A percentile compares a stretch with the other conserved stretches of the same genome.
These are phyloP conservation scores for Girardia tigrina DNA, from an alignment of 2,888 invertebrate species.

Conservation along the genomic window DNA sequence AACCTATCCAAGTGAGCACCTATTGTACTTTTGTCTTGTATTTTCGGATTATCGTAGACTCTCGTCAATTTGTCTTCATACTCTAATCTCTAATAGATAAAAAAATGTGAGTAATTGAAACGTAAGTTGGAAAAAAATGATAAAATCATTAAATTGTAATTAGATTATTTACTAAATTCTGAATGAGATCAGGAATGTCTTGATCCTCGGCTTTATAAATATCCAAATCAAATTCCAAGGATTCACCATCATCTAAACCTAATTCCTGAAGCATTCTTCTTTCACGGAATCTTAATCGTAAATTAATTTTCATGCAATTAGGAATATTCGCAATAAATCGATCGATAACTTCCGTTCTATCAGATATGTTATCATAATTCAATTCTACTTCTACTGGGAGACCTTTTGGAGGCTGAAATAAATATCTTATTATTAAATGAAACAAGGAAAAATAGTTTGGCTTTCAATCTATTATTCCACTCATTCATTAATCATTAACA, in stretches of 20 bases:
- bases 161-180: constrained; percentile 30
- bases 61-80: constrained; percentile 32
- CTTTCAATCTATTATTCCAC: too few relatives aligned
- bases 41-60: constrained; percentile 33
- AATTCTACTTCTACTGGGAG: constrained; percentile 35
- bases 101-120: neutral
- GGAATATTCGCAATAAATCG: constrained; percentile 30
- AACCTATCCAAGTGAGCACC: constrained; percentile 31
- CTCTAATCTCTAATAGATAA: constrained; percentile 29
- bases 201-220: constrained; percentile 35
- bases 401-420: too few relatives aligned
- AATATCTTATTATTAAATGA: too few relatives aligned
- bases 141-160: too few relatives aligned
- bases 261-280: constrained; percentile 34
- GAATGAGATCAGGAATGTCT: constrained; percentile 35
- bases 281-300: constrained; percentile 31
- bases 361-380: constrained; percentile 35
- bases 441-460: too few relatives aligned
- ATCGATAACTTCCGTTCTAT: constrained; percentile 30
- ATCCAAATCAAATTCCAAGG: constrained; percentile 36
- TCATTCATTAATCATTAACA: too few relatives aligned
- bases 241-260: constrained; percentile 36
- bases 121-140: neutral
- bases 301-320: constrained; percentile 30
- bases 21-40: constrained; percentile 27